Conservation (phyloP, 1,140 invertebrate genomes). For the Aphelenchoides fujianensis region DNA sequence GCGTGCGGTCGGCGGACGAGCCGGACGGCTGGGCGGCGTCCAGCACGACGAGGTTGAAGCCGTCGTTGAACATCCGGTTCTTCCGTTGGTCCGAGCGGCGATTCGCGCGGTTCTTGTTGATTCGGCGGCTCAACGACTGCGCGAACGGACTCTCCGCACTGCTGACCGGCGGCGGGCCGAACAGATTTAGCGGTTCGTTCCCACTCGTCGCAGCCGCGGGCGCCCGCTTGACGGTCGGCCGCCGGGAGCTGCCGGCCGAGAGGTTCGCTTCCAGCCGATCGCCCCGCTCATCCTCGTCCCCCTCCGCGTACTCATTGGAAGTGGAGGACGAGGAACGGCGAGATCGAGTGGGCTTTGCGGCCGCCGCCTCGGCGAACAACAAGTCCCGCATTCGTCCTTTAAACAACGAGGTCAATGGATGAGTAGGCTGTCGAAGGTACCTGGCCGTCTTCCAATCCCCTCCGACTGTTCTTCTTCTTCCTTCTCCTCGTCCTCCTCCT, state of each 20-base stretch:
- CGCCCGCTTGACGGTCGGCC: neutral
- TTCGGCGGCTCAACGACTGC: neutral
- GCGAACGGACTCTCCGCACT: neutral
- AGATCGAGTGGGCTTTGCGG: neutral
- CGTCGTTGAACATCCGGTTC: conserved; percentile 15
- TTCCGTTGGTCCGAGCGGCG: conserved; percentile 12
- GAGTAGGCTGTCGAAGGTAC: neutral
- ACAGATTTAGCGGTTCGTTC: neutral
- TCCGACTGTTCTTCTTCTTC: no score
- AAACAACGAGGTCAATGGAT: neutral
- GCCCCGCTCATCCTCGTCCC: neutral
- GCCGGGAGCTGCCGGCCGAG: neutral
- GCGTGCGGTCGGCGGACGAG: conserved; percentile 7
- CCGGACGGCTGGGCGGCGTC: neutral
- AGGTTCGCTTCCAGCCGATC: neutral
- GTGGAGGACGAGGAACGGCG: neutral
- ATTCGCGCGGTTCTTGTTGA: conserved; percentile 4
- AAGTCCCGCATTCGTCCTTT: neutral
- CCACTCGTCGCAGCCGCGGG: neutral
- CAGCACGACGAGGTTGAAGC: conserved; percentile 13
- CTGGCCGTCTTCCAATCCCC: no score
- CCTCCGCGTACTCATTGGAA: neutral
- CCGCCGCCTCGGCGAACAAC: neutral
- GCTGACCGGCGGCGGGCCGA: conserved; percentile 12
- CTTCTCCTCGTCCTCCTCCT: no score